Evolutionary conservation across 2,113 vertebrate species (phyloP).

Genomic region (Patagioenas fasciata): DNA sequence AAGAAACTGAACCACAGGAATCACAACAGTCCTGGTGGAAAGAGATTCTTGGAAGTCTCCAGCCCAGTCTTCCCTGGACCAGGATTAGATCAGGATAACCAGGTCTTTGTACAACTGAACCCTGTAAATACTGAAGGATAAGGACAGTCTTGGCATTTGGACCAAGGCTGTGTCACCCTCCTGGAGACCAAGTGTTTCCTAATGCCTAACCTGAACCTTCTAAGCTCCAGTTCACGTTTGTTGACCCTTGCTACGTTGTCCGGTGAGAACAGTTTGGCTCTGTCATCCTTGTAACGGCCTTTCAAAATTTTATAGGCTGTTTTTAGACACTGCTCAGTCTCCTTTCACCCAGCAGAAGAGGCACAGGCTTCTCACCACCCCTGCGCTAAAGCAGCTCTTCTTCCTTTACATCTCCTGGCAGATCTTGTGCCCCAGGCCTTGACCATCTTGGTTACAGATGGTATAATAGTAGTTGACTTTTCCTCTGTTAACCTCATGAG

Average conservation of each 20-base stretch:
- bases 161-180: background rate
- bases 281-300: too few species aligned
- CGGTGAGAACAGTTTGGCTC: background rate
- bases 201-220: background rate
- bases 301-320: background rate
- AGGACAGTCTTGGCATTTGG: background rate
- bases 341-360: background rate
- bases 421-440: background rate
- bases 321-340: background rate
- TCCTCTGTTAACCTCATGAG: background rate
- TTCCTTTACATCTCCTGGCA: background rate
- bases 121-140: background rate
- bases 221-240: background rate
- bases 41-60: background rate
- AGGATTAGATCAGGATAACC: background rate
- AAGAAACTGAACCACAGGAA: background rate
- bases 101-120: background rate
- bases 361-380: background rate
- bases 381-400: background rate
- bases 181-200: background rate
- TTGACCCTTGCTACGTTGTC: background rate
- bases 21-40: background rate
- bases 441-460: background rate
- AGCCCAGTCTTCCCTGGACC: background rate
- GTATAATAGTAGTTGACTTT: background rate